phyloP scores from a whole-genome alignment of 2,797 vertebrate species.

The Falco biarmicus region DNA sequence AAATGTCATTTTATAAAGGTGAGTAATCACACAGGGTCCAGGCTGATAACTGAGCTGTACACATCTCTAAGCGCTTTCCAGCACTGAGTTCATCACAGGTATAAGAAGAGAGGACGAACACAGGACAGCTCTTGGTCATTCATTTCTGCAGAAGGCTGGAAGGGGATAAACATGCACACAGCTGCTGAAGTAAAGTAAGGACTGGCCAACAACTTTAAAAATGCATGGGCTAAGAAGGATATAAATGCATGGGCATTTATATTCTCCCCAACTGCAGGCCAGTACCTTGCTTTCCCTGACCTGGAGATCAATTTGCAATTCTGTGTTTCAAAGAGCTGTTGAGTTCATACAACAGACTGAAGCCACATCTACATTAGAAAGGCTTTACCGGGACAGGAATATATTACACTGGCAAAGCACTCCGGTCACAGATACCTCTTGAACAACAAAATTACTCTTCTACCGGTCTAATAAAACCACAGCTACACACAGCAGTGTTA shows the following conservation, averaged over 20 bases:
- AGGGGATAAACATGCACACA: accelerated
- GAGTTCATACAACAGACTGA: not conserved
- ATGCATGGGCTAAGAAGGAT: not conserved
- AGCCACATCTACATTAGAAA: conserved; percentile 41
- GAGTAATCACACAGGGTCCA: not conserved
- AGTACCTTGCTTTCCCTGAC: not conserved
- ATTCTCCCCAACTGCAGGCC: not conserved
- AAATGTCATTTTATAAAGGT: not conserved
- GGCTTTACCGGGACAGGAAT: not conserved
- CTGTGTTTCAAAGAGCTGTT: conserved; percentile 11
- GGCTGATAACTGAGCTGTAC: not conserved
- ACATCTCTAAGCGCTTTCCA: accelerated
- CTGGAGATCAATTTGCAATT: not conserved
- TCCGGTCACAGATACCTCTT: not conserved
- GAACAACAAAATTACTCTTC: not conserved
- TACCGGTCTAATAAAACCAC: not conserved
- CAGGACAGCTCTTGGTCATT: not conserved
- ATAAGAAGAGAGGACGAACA: not conserved
- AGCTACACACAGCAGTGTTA: not conserved
- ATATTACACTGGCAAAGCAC: not conserved
- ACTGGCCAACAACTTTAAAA: not conserved
- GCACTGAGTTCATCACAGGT: not conserved
- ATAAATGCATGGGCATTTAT: not conserved
- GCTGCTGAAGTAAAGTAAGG: not conserved
- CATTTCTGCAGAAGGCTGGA: not conserved